Evolutionary conservation across 2,888 invertebrate genomes (phyloP), one percentile per base, ranked within the genome.

Genomic region (Stenotaenia linearis): DNA sequence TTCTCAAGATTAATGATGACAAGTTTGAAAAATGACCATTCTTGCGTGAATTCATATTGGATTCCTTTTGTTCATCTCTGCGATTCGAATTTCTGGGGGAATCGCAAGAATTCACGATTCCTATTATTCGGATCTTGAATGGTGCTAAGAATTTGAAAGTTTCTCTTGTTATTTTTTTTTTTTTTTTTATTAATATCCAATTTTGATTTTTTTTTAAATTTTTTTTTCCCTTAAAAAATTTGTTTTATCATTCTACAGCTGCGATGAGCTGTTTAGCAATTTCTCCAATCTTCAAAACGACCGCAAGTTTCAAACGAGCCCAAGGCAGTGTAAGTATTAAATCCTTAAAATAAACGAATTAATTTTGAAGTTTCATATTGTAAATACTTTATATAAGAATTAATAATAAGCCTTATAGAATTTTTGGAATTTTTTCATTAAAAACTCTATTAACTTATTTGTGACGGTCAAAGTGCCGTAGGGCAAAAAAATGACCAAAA

Each of bases 1-100:
- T 69, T 69, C 69, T 69, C 69, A 69, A 69, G 69, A 69, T 69
- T 69, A 69, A 69, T 69, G 69, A 69, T 69, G 69, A 69, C 69
- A 69, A 25, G 69, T 69, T 69, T 69, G 69, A 69, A 69, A 69
- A 69, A 69, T 69, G 69, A 69, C 69, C 69, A 69, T 69, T 69
- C 69, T 69, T 69, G 69, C 69, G 69, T 69, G 28, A 69, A 69
- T 69, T 69, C 28, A 69, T 69, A 69, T 69, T 69, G 69, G 69
- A 69, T 69, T 69, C 69, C 69, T 69, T 69, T 69, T 69, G 69
- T 69, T 69, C 69, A 69, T 25, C 28, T 28, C 69, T 5, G 69
- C 69, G 69, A 69, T 69, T 69, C 28, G 69, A 69, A 28, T 28
- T 69, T 69, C 25, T 25, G 25, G 25, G 69, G 69, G 69, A 69